Evolutionary conservation across 2,888 invertebrate genomes (phyloP).

Genomic region (Sphaerophoria rueppellii): DNA sequence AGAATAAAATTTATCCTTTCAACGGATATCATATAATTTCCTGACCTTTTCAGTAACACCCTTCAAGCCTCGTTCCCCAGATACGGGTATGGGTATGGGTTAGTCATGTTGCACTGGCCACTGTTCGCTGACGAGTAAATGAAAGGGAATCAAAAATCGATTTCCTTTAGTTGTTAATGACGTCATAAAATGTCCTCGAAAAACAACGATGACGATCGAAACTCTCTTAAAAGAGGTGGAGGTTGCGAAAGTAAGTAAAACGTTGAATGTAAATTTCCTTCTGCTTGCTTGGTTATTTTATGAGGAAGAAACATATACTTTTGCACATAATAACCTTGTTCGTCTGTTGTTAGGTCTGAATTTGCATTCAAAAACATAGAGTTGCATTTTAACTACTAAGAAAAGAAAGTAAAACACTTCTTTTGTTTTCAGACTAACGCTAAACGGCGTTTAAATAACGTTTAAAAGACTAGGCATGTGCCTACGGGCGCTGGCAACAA

Average conservation of each 20-base stretch:
- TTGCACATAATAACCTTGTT: slow-evolving; percentile 17
- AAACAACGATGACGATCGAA: slow-evolving; percentile 3
- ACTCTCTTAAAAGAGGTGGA: neutral
- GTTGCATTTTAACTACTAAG: slow-evolving; percentile 4
- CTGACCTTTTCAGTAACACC: slow-evolving; percentile 46
- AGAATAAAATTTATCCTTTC: slow-evolving; percentile 40
- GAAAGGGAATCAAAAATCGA: slow-evolving; percentile 51
- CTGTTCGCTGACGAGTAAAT: slow-evolving; percentile 2
- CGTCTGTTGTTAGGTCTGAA: slow-evolving; percentile 52
- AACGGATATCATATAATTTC: slow-evolving; percentile 59
- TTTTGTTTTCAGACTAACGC: too few species aligned
- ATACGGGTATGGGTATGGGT: neutral
- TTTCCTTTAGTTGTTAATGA: slow-evolving; percentile 53
- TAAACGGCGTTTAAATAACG: too few species aligned
- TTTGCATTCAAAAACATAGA: slow-evolving; percentile 55
- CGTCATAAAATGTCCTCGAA: slow-evolving; percentile 47
- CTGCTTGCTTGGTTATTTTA: neutral
- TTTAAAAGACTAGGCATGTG: too few species aligned
- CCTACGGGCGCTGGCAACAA: too few species aligned
- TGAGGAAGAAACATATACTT: slow-evolving; percentile 6
- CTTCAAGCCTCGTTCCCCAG: neutral
- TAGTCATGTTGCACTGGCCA: slow-evolving; percentile 14
- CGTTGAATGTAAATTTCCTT: slow-evolving; percentile 45
- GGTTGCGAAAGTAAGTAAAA: slow-evolving; percentile 13
- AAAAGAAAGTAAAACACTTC: slow-evolving; percentile 11